These are phyloP conservation scores for Dendrolimus houi DNA, from an alignment of 2,888 invertebrate genomes.

Conservation along the genomic window DNA sequence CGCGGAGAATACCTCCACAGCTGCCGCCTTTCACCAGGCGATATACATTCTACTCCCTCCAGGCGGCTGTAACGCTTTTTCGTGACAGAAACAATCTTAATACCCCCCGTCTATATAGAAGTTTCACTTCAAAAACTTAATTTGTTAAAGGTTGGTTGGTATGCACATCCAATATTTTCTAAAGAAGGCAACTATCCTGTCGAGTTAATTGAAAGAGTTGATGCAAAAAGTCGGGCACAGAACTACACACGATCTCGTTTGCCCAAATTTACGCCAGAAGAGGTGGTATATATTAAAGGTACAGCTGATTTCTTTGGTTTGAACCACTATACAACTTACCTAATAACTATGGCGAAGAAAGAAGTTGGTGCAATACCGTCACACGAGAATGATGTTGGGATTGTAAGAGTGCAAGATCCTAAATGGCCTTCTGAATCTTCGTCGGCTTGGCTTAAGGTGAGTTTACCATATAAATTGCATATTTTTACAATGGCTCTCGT, in stretches of 20 bases:
- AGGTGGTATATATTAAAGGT: conserved; percentile 59
- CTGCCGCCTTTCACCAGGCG: too few relatives aligned
- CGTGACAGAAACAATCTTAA: too few relatives aligned
- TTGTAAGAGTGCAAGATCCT: conserved; percentile 71
- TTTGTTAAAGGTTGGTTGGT: conserved; percentile 65
- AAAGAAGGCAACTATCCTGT: conserved; percentile 75
- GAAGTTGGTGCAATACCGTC: conserved; percentile 71
- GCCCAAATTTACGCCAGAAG: conserved; percentile 70
- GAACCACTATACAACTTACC: conserved; percentile 68
- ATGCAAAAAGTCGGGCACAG: conserved; percentile 68
- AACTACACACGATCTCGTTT: conserved; percentile 74
- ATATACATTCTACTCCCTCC: too few relatives aligned
- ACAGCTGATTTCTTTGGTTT: conserved; percentile 70
- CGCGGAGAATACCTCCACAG: too few relatives aligned
- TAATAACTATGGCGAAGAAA: conserved; percentile 54
- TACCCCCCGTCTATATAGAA: too few relatives aligned
- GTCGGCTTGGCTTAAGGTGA: conserved; percentile 77
- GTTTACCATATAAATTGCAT: background rate
- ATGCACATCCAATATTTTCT: conserved; percentile 72
- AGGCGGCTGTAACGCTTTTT: too few relatives aligned
- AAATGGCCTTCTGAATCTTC: conserved; percentile 79
- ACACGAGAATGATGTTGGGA: conserved; percentile 78
- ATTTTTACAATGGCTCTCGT: too few relatives aligned
- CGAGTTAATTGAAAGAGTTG: conserved; percentile 68
- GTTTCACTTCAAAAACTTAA: too few relatives aligned